Evolutionary conservation across 2,113 vertebrate species (phyloP).

Genomic region (Bujurquina vittata): DNA sequence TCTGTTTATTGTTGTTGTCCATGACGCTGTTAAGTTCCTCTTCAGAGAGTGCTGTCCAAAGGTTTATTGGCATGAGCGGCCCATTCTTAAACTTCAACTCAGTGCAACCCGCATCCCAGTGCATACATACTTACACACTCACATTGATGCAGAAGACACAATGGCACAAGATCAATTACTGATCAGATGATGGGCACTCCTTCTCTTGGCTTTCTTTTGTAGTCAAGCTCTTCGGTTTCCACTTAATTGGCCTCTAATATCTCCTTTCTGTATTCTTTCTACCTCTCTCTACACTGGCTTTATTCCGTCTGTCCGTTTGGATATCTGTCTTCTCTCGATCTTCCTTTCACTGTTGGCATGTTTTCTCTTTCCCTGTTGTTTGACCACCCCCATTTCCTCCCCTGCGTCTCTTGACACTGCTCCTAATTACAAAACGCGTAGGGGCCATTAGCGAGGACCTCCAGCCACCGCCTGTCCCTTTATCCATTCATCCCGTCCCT

Average conservation of each 20-base stretch:
- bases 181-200: slow-evolving; percentile 58
- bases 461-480: slow-evolving; percentile 58
- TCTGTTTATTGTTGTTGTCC: slow-evolving; percentile 30
- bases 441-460: slow-evolving; percentile 71
- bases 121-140: slow-evolving; percentile 6
- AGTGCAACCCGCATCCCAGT: background rate
- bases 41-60: slow-evolving; percentile 31
- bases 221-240: slow-evolving; percentile 54
- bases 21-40: slow-evolving; percentile 7
- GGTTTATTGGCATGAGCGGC: slow-evolving; percentile 21
- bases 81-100: slow-evolving; percentile 12
- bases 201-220: slow-evolving; percentile 55
- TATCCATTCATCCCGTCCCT: slow-evolving; percentile 59
- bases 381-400: slow-evolving; percentile 41
- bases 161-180: slow-evolving; percentile 62
- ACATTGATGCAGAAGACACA: slow-evolving; percentile 36
- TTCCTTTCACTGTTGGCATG: slow-evolving; percentile 29
- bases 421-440: slow-evolving; percentile 70
- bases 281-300: slow-evolving; percentile 38
- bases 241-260: slow-evolving; percentile 70
- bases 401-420: slow-evolving; percentile 55
- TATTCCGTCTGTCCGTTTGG: slow-evolving; percentile 36
- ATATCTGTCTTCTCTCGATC: slow-evolving; percentile 46
- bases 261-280: slow-evolving; percentile 50
- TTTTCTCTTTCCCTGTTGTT: slow-evolving; percentile 28